A percentile compares a stretch with the other conserved stretches of the same genome.
Conservation (phyloP, 2,113 vertebrate genomes). For the Nematolebias whitei region DNA sequence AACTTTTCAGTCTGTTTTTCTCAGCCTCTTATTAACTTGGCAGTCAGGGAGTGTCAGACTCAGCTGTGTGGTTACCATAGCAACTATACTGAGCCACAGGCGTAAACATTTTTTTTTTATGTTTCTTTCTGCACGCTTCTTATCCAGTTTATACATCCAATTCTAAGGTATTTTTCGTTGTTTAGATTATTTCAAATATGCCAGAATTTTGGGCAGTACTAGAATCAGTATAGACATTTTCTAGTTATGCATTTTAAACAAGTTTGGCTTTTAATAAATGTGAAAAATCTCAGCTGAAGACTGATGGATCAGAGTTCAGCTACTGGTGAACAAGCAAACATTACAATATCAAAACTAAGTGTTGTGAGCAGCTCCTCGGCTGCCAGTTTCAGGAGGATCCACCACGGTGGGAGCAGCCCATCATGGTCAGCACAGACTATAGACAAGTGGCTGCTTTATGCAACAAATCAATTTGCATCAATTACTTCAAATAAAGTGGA, state of each 20-base stretch:
- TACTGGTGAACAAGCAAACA: conserved; percentile 19
- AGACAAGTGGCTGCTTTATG: conserved; percentile 18
- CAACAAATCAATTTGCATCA: neutral
- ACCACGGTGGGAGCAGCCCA: conserved; percentile 54
- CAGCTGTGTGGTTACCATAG: too few relatives aligned
- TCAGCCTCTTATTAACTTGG: too few relatives aligned
- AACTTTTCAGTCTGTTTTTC: too few relatives aligned
- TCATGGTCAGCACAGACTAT: conserved; percentile 5
- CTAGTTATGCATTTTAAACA: neutral
- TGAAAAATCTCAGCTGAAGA: neutral
- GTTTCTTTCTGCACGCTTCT: too few relatives aligned
- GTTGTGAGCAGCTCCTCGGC: conserved; percentile 22
- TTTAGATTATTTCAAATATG: too few relatives aligned
- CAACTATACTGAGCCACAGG: too few relatives aligned
- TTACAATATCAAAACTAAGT: conserved; percentile 31
- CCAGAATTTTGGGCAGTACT: too few relatives aligned
- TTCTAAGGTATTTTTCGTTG: too few relatives aligned
- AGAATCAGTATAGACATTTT: too few relatives aligned
- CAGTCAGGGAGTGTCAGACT: too few relatives aligned
- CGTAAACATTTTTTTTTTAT: too few relatives aligned
- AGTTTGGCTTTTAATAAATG: neutral
- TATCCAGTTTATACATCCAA: too few relatives aligned
- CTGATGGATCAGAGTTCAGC: neutral
- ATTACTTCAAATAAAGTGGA: neutral
- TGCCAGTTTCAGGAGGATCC: conserved; percentile 27